Conservation (phyloP, 2,797 vertebrate genomes). For the Phoebastria nigripes region DNA sequence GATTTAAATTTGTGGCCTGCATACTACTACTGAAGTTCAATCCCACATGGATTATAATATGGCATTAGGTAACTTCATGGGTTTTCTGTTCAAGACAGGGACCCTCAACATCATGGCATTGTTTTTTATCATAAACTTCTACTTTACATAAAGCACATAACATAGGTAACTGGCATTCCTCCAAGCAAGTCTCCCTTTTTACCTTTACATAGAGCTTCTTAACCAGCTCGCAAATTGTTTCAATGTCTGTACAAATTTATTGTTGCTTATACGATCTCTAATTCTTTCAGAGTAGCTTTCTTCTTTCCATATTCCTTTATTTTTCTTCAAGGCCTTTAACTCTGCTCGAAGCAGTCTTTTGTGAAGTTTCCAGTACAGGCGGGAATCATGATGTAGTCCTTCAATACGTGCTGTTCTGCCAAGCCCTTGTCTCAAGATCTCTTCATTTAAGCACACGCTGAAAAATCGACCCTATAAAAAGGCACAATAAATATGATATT, state of each 20-base stretch:
- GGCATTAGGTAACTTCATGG: not conserved
- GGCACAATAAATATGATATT: not conserved
- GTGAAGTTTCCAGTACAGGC: constrained; percentile 85
- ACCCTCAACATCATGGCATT: not conserved
- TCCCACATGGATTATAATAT: accelerated
- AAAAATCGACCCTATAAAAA: constrained; percentile 76
- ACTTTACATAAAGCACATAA: not conserved
- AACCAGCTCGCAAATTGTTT: constrained; percentile 54
- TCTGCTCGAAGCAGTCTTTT: constrained; percentile 87
- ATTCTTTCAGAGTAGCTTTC: constrained; percentile 76
- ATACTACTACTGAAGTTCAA: accelerated
- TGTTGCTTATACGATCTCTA: constrained; percentile 32
- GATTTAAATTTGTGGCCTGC: not conserved
- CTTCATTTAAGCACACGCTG: constrained; percentile 84
- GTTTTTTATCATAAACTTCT: not conserved
- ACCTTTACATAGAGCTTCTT: constrained; percentile 11
- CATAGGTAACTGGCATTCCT: not conserved
- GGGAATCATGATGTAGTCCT: constrained; percentile 78
- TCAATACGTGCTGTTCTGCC: constrained; percentile 80
- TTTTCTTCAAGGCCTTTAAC: constrained; percentile 83
- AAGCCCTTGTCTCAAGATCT: constrained; percentile 85
- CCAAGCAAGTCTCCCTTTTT: not conserved
- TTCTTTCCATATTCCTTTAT: constrained; percentile 87
- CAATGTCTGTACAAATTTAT: constrained; percentile 48
- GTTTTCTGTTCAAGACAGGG: not conserved